A percentile compares a stretch with the other conserved stretches of the same genome.
phyloP scores from a whole-genome alignment of 1,140 invertebrate genomes.

The Penaeus vannamei region DNA sequence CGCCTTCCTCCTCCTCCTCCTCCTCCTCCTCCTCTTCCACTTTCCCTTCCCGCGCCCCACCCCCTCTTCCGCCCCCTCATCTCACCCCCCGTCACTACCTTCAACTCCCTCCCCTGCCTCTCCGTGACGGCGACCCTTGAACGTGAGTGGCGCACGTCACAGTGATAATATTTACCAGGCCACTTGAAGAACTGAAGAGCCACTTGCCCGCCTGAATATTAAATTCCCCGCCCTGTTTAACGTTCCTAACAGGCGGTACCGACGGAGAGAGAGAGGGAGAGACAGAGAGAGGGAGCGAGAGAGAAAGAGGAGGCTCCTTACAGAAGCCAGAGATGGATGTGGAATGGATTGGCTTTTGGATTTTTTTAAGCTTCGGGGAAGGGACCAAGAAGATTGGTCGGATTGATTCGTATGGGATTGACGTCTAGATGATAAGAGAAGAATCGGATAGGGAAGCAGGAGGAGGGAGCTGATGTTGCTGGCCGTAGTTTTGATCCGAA shows the following conservation, averaged over 20 bases:
- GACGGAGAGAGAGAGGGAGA: constrained; percentile 9
- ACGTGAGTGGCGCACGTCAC: constrained; percentile 62
- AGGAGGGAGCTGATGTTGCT: not conserved
- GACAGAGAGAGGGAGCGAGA: not conserved
- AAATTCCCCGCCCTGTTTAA: constrained; percentile 64
- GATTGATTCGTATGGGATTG: constrained; percentile 32
- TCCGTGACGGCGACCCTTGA: constrained; percentile 37
- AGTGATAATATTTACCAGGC: constrained; percentile 63
- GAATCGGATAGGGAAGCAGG: not conserved
- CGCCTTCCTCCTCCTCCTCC: not conserved
- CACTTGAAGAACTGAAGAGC: constrained; percentile 61
- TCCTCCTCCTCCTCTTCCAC: not conserved
- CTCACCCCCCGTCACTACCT: not conserved
- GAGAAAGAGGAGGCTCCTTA: constrained; percentile 45
- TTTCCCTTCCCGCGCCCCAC: constrained; percentile 2
- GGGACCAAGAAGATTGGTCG: constrained; percentile 27
- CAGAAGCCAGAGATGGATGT: constrained; percentile 45
- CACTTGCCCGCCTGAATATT: constrained; percentile 63
- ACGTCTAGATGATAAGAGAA: not conserved
- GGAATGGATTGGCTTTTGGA: constrained; percentile 49
- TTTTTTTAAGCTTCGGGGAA: constrained; percentile 19
- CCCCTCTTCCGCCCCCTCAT: not conserved
- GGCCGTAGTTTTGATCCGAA: not conserved
- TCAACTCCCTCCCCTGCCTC: not conserved
- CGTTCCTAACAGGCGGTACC: constrained; percentile 59